Evolutionary conservation across 2,888 invertebrate species (phyloP).

Genomic region (Diaperis boleti): DNA sequence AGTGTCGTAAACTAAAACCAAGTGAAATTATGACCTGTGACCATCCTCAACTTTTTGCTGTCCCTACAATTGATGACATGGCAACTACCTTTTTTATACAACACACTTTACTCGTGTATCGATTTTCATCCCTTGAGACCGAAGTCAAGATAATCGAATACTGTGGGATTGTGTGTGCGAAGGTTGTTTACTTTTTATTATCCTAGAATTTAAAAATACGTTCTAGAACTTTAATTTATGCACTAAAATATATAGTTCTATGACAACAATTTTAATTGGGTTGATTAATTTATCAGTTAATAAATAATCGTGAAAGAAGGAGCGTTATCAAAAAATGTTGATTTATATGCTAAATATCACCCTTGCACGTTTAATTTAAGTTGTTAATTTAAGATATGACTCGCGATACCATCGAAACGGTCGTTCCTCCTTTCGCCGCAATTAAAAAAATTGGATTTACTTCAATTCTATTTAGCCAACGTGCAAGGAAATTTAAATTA

Average conservation of each 20-base stretch:
- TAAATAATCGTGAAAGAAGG: no score
- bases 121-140: neutral
- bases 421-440: constrained; percentile 2
- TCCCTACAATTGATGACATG: constrained; percentile 28
- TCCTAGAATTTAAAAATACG: no score
- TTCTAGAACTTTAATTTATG: no score
- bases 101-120: neutral
- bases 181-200: no score
- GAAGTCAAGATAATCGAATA: constrained; percentile 11
- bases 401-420: constrained; percentile 5
- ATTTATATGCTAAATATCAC: no score
- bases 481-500: constrained; percentile 53
- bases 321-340: no score
- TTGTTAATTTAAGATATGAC: no score
- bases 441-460: constrained; percentile 13
- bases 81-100: constrained; percentile 7
- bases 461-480: constrained; percentile 50
- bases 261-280: no score
- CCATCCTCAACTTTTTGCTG: constrained; percentile 9
- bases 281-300: no score
- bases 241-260: no score
- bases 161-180: no score
- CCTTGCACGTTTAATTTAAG: no score
- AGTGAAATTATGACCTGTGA: constrained; percentile 23
- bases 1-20: constrained; percentile 7